phyloP scores from a whole-genome alignment of 2,113 vertebrate species.

The Zapornia atra region DNA sequence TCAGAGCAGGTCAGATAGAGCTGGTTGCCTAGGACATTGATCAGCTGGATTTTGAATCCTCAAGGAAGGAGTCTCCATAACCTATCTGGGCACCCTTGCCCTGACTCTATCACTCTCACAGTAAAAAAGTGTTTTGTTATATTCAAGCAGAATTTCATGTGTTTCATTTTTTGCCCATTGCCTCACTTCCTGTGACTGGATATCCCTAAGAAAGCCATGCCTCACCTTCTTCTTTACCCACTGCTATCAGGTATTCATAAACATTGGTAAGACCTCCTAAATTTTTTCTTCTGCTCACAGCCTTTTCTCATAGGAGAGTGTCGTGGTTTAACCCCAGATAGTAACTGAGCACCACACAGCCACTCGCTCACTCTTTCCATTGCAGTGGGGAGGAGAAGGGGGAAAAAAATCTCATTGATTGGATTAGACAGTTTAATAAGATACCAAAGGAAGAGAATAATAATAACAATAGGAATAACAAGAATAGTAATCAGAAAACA shows the following conservation, averaged over 20 bases:
- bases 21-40: background rate
- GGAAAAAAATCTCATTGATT: too few species aligned
- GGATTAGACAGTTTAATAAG: too few species aligned
- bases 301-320: background rate
- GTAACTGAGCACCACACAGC: too few species aligned
- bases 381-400: too few species aligned
- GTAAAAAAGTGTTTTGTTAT: background rate
- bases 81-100: background rate
- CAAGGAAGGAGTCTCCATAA: background rate
- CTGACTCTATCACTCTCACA: background rate
- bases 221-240: background rate
- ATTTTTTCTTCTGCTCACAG: background rate
- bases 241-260: background rate
- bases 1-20: background rate
- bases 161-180: background rate
- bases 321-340: too few species aligned
- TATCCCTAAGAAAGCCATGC: background rate
- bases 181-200: background rate
- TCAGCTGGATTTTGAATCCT: background rate
- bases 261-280: too few species aligned
- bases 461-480: too few species aligned
- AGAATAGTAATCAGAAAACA: too few species aligned
- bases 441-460: too few species aligned
- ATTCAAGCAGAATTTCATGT: background rate
- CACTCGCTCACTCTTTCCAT: too few species aligned